Base-by-base conservation (phyloP, 2,113 vertebrate species). In the Cololabis saira region DNA sequence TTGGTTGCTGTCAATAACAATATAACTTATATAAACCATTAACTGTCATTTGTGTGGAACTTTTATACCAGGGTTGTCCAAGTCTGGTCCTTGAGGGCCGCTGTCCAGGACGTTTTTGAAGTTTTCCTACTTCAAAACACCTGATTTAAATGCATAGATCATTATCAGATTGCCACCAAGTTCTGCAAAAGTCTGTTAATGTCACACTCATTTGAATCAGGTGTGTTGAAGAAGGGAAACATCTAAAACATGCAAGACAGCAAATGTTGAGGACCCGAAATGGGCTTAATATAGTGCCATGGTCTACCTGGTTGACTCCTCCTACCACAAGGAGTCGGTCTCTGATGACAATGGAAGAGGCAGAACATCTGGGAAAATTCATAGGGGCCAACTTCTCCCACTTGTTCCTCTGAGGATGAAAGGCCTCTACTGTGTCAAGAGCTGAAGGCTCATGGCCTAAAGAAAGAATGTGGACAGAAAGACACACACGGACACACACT, bases 251-350 rank as follows among this genome's bases (percentile, higher is more conserved):
- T 27, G 24, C 24, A 27, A 5, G 24, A n/a, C 16, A 16, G 43
- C 1, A 14, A 1, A 44, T 16, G 43, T 14, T n/a, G 43, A 21
- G 18, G 3, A 11, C 2, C 12, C 2, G 21, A 50, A 22, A 50
- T 1, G 4, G 2, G 6, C 17, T 45, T 41, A 47, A 12, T 12
- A 24, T 5, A 43, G 10, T 12, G 0, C 11, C 0, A 0, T 3
- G 0, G n/a, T 12, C 4, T 78, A 92, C 90, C 89, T 92, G 90
- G 85, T 94, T 96, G 77, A 99, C 97, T 0, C 98, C 98, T 0
- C 97, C 98, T 12, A 98, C 95, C 0, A 97, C 95, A 74, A 98
- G 91, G 67, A 99, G 94, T 60, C 96, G 96, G 82, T 95, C 95
- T 81, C 91, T 92, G 64, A 98, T 76, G 15, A 95, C 86, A 0